phyloP scores from a whole-genome alignment of 2,888 invertebrate genomes.

The Sycophila texana region DNA sequence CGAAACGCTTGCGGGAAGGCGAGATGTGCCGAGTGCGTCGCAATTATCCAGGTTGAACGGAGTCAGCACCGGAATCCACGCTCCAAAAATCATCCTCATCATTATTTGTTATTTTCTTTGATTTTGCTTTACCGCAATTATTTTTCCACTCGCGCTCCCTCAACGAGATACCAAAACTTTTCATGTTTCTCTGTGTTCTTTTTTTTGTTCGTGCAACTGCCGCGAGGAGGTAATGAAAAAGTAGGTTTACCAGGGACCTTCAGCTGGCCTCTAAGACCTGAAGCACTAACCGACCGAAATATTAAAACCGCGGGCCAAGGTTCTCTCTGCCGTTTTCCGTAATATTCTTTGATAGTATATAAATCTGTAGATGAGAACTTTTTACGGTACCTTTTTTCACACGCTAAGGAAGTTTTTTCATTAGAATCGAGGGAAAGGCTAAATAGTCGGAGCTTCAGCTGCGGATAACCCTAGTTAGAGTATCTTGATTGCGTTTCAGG shows the following conservation, averaged over 20 bases:
- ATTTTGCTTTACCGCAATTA: conserved; percentile 6
- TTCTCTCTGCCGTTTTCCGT: background rate
- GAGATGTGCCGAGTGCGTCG: conserved; percentile 41
- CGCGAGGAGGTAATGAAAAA: conserved; percentile 54
- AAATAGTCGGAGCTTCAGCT: background rate
- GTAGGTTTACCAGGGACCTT: conserved; percentile 44
- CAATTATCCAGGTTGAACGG: conserved; percentile 60
- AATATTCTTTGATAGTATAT: background rate
- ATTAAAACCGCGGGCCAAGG: conserved; percentile 31
- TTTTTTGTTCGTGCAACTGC: background rate
- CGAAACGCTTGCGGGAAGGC: conserved; percentile 51
- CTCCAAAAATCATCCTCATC: conserved; percentile 33
- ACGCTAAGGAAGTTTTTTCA: conserved; percentile 59
- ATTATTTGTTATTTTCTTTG: conserved; percentile 27
- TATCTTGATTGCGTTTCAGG: no score
- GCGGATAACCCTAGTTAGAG: no score
- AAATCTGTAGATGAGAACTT: conserved; percentile 1
- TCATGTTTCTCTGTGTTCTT: background rate
- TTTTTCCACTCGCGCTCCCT: background rate
- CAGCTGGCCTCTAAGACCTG: conserved; percentile 30
- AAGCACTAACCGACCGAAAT: conserved; percentile 29
- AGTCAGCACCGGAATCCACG: conserved; percentile 54
- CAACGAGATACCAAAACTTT: background rate
- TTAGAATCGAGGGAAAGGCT: conserved; percentile 47
- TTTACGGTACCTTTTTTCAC: conserved; percentile 1